Evolutionary conservation across 2,888 invertebrate genomes (phyloP), one percentile per base, ranked within the genome.

Genomic region (Caenorhabditis sulstoni): DNA sequence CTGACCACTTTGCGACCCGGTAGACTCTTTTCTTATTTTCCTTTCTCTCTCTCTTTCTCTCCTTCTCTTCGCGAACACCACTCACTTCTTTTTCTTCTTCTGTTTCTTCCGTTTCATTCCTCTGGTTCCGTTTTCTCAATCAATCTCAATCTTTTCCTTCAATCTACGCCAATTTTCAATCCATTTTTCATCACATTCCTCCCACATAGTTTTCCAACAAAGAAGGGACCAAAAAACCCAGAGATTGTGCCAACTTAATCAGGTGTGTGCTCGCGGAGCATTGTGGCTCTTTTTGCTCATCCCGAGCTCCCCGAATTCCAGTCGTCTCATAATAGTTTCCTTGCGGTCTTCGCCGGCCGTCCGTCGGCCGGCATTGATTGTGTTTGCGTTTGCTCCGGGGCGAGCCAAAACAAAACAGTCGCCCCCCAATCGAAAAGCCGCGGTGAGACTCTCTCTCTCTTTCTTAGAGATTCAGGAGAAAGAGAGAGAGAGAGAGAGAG

Each of bases 1-100:
- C 67, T 67, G 66, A 67, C 75, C 75, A 75, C 75, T 75, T 75
- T 75, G 67, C 61, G 61, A 61, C 67, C 75, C 62, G n/a, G 47
- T 20, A 50, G 59, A 52, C 49, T 50, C 50, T 44, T 57, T 49
- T 58, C 53, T 61, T 50, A 18, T 47, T 52, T 16, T 62, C 37
- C 29, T 49, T 29, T 22, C 23, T 61, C 61, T 52, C 37, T 55
- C 37, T 20, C 22, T 7, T 44, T 59, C 52, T 52, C 52, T 61
- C 35, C 52, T 18, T 62, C 70, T 23, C 47, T 53, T 64, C 50
- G 29, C 7, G 29, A 29, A 29, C 7, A 29, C 29, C 29, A 29
- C 7, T 29, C 29, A 29, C 29, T 5, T 14, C 14, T 20, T 52
- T 20, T 7, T 12, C 37, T 53, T 65, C 44, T 29, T 16, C 45